Evolutionary conservation across 1,140 invertebrate species (phyloP).

Genomic region (Dysdera silvatica): DNA sequence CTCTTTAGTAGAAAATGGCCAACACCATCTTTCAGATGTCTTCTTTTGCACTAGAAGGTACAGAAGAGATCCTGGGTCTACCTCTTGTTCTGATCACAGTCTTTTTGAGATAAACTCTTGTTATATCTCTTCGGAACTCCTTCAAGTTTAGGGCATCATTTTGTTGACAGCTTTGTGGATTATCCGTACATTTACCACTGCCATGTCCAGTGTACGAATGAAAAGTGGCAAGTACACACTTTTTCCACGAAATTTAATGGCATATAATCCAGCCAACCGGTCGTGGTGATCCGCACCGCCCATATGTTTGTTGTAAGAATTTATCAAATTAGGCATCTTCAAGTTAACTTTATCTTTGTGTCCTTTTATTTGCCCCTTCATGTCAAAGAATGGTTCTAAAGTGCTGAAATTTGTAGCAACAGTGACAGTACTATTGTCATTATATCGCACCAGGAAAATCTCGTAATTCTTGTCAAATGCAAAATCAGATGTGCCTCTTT

Average conservation of each 20-base stretch:
- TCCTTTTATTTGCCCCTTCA: neutral
- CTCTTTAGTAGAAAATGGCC: constrained; percentile 2
- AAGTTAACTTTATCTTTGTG: too few relatives aligned
- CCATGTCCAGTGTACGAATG: neutral
- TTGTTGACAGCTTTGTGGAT: constrained; percentile 1
- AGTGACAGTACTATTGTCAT: constrained; percentile 4
- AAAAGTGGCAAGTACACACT: too few relatives aligned
- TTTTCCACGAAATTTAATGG: neutral
- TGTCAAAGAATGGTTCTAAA: constrained; percentile 2
- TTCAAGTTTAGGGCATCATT: neutral
- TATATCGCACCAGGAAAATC: neutral
- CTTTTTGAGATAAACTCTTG: neutral
- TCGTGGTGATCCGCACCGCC: constrained; percentile 1
- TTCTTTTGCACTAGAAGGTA: neutral
- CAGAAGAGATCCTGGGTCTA: neutral
- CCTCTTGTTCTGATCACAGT: neutral
- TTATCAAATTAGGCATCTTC: too few relatives aligned
- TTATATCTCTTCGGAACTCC: neutral
- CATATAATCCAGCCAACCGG: neutral
- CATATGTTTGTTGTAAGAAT: neutral
- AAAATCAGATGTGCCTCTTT: neutral
- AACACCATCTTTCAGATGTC: constrained; percentile 1
- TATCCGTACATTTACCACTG: constrained; percentile 1
- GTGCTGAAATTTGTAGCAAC: constrained; percentile 1
- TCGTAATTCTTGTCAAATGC: too few relatives aligned